Base-by-base conservation (phyloP, 2,113 vertebrate genomes). In the Cochlearius cochlearius region DNA sequence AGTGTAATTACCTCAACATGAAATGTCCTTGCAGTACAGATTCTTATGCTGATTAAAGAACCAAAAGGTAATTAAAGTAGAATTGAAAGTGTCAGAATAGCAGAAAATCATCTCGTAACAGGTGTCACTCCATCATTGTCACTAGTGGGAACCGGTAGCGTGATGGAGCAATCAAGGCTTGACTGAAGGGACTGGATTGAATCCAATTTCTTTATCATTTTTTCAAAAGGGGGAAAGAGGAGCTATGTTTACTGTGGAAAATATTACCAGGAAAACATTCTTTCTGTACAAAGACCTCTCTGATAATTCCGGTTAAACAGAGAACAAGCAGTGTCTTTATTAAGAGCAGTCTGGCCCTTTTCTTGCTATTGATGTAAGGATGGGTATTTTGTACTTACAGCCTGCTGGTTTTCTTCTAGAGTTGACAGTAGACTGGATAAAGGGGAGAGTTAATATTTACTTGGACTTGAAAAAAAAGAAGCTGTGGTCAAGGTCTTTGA, bases 71-170 rank as follows among this genome's bases (percentile, higher is more conserved):
- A 90, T 95, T 93, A 90, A 94, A 93, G 72, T 71, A 73, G 55
- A 90, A 79, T 58, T 80, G 67, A 73, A 94, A 83, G 38, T 96
- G 88, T 92, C 94, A 97, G 92, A 97, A 88, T 79, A 86, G 82
- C 82, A 95, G 86, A 93, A 92, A 96, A 94, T 94, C 47, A 85
- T 80, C 83, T 94, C 1, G 4, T 96, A 95, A 73, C 91, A 91
- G 72, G 93, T 83, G 76, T 94, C 91, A 86, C 89, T 92, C 91
- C 52, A 52, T 92, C 83, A 77, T 52, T 91, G 68, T 94, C 93
- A 86, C 72, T 92, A 59, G 79, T 89, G 59, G 55, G 68, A 86
- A 81, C 63, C 5, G 7, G 72, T 80, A 83, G 58, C 0, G 1
- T 64, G 71, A 86, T 80, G 84, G 53, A 94, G 71, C 55, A 73